Percentiles rank a stretch among this genome's conserved stretches.
phyloP scores from a whole-genome alignment of 2,888 invertebrate genomes.

The Galeruca laticollis region DNA sequence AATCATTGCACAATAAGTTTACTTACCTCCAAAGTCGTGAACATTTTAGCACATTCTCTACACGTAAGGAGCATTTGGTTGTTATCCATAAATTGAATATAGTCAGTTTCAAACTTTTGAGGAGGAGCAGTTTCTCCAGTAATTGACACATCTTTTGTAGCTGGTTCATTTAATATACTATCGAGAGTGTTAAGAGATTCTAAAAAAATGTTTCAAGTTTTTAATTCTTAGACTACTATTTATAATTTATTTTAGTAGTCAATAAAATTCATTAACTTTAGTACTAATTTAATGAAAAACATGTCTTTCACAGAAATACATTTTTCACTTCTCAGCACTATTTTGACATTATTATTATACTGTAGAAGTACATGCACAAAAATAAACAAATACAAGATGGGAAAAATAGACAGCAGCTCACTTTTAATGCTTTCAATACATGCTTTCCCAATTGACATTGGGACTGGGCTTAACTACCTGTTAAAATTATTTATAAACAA shows the following conservation, averaged over 20 bases:
- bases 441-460: no score
- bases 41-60: constrained; percentile 62
- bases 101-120: constrained; percentile 55
- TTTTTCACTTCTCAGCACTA: no score
- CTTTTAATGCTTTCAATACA: no score
- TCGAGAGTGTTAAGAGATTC: constrained; percentile 54
- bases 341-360: not conserved
- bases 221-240: no score
- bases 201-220: constrained; percentile 32
- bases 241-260: no score
- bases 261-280: no score
- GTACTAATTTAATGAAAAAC: no score
- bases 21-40: constrained; percentile 62
- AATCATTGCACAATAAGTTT: not conserved
- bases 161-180: constrained; percentile 45
- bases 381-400: no score
- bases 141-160: constrained; percentile 25
- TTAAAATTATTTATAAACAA: no score
- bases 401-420: no score
- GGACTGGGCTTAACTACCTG: no score
- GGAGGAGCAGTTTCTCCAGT: constrained; percentile 24
- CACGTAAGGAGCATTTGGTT: constrained; percentile 63
- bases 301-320: no score
- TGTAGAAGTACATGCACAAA: not conserved
- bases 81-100: constrained; percentile 63